A percentile compares a stretch with the other conserved stretches of the same genome.
phyloP scores from a whole-genome alignment of 2,797 vertebrate species.

The Loriculus beryllinus region DNA sequence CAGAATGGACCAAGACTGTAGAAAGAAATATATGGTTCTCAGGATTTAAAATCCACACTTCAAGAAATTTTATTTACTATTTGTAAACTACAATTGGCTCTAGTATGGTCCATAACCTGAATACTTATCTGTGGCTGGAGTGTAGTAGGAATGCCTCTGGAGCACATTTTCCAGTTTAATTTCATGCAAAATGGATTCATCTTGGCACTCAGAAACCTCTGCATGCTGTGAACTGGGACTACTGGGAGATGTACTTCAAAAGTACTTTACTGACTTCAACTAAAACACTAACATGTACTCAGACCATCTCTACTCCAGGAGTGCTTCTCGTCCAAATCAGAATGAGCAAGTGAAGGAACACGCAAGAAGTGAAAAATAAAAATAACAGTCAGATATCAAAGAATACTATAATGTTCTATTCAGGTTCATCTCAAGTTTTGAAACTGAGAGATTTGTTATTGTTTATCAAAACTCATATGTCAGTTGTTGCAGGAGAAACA shows the following conservation, averaged over 20 bases:
- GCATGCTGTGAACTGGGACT: background rate
- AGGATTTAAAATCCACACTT: background rate
- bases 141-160: background rate
- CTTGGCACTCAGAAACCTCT: background rate
- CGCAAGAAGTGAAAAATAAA: background rate
- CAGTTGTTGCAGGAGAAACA: background rate
- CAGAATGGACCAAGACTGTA: background rate
- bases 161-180: background rate
- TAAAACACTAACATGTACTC: background rate
- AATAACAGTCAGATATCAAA: background rate
- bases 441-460: background rate
- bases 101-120: background rate
- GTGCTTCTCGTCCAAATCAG: background rate
- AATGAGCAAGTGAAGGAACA: background rate
- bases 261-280: background rate
- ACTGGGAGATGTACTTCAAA: background rate
- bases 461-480: background rate
- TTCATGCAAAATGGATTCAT: background rate
- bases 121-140: background rate
- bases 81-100: background rate
- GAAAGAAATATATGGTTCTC: background rate
- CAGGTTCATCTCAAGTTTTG: background rate
- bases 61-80: background rate
- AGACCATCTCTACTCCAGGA: rapidly evolving
- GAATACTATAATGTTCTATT: background rate